Base-by-base conservation (phyloP, 2,888 invertebrate genomes). In the Globia sparganii region DNA sequence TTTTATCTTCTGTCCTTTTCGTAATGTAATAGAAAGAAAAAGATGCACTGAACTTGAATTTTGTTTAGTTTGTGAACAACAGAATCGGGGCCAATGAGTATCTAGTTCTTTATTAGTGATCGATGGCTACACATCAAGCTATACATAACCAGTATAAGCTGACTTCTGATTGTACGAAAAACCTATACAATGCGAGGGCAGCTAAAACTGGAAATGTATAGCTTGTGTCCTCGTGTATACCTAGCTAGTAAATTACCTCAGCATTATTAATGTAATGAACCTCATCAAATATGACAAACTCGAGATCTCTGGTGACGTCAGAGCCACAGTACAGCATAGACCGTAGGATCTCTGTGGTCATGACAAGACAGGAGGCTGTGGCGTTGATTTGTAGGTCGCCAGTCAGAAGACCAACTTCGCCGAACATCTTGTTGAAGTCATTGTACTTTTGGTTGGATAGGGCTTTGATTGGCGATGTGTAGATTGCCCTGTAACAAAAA, bases 271-370 rank as follows among this genome's bases (percentile, higher is more conserved):
- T 99, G 92, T 99, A 99, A 94, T 99, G 99, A 13, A 99, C 99
- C 96, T 99, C 99, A 94, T 99, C 99, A 93, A 99, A 99, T 90
- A 99, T 99, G 4, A 99, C 99, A 97, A 99, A 99, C 93, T 99
- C 99, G 74, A 99, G 96, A 94, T 99, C 99, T 65, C 99, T 97
- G 0, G 99, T 98, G 73, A 99, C 98, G 91, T 99, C 99, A 81
- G 98, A 98, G 15, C 99, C 99, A 78, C 99, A 99, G 92, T 99
- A 99, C 25, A 99, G 96, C 99, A 99, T 99, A 0, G 99, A 99
- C 83, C 99, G 97, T 43, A 99, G 96, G 90, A 99, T 99, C 97
- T 99, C 99, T 0, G 99, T 99, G 0, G 99, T 99, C 99, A 99
- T 99, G 73, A 99, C 99, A 0, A 99, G 97, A 92, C 99, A 99